These are phyloP conservation scores for Drosophila siamana DNA, from an alignment of 2,888 invertebrate species.

Conservation along the genomic window DNA sequence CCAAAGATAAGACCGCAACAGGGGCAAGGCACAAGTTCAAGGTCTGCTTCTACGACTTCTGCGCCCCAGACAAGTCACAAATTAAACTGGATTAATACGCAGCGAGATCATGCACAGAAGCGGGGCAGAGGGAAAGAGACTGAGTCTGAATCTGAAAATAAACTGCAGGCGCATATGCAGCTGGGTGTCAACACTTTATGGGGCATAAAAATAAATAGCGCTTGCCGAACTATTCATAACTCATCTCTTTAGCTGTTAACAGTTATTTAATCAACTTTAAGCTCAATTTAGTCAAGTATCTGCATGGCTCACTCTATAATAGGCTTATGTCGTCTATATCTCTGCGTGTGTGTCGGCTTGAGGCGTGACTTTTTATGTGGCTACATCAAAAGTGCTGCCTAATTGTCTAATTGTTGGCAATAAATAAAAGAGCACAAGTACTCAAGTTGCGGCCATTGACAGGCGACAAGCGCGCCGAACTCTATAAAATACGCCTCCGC, in stretches of 20 bases:
- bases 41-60: slow-evolving; percentile 43
- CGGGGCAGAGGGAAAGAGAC: not conserved
- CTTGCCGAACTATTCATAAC: not conserved
- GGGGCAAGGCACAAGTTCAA: slow-evolving; percentile 61
- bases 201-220: slow-evolving; percentile 8
- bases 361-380: slow-evolving; percentile 18
- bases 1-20: slow-evolving; percentile 27
- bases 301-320: slow-evolving; percentile 48
- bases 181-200: not conserved
- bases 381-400: slow-evolving; percentile 38
- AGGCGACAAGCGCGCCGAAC: slow-evolving; percentile 42
- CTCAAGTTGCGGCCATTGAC: slow-evolving; percentile 48
- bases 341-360: slow-evolving; percentile 4
- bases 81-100: slow-evolving; percentile 51
- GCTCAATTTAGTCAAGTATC: not conserved
- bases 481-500: slow-evolving; percentile 52
- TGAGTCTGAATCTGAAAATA: slow-evolving; percentile 20
- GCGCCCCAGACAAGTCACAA: slow-evolving; percentile 17
- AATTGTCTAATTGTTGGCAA: slow-evolving; percentile 63
- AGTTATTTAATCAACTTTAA: slow-evolving; percentile 9
- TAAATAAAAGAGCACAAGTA: slow-evolving; percentile 57
- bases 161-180: slow-evolving; percentile 1
- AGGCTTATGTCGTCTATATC: slow-evolving; percentile 41
- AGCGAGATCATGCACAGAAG: slow-evolving; percentile 10
- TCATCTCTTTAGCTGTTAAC: slow-evolving; percentile 12